phyloP scores from a whole-genome alignment of 2,888 invertebrate genomes.

The Dichetophora obliterata region DNA sequence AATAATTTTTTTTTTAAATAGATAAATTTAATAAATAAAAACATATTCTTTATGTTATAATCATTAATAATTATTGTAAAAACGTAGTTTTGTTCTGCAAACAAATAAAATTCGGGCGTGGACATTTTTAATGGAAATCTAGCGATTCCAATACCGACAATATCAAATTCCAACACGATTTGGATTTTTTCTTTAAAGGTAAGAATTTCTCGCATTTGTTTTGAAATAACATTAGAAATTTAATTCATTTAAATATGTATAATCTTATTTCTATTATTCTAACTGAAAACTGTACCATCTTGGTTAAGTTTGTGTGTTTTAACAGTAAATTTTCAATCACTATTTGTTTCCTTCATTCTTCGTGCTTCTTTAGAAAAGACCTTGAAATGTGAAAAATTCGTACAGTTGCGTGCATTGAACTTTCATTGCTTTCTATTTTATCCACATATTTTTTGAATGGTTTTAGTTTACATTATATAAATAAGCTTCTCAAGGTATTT shows the following conservation, averaged over 20 bases:
- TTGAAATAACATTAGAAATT: no score
- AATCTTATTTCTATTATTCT: background rate
- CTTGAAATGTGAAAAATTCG: slow-evolving; percentile 24
- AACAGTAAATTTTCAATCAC: slow-evolving; percentile 19
- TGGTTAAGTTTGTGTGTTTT: background rate
- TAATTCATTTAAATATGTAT: no score
- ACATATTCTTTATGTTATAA: background rate
- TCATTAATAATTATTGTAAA: background rate
- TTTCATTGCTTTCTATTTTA: background rate
- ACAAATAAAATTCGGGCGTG: background rate
- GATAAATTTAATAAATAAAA: background rate
- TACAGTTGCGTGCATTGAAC: slow-evolving; percentile 50
- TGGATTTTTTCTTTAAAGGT: background rate
- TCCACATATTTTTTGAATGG: background rate
- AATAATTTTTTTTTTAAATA: slow-evolving; percentile 3
- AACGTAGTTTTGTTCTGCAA: background rate
- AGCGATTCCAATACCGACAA: background rate
- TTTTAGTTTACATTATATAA: no score
- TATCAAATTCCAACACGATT: background rate
- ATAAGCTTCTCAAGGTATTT: no score
- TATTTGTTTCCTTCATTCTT: no score
- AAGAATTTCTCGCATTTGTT: no score
- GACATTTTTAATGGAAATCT: background rate
- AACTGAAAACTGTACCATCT: slow-evolving; percentile 3
- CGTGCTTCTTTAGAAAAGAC: background rate